Evolutionary conservation across 2,888 invertebrate species (phyloP).

Genomic region (Adineta ricciae): DNA sequence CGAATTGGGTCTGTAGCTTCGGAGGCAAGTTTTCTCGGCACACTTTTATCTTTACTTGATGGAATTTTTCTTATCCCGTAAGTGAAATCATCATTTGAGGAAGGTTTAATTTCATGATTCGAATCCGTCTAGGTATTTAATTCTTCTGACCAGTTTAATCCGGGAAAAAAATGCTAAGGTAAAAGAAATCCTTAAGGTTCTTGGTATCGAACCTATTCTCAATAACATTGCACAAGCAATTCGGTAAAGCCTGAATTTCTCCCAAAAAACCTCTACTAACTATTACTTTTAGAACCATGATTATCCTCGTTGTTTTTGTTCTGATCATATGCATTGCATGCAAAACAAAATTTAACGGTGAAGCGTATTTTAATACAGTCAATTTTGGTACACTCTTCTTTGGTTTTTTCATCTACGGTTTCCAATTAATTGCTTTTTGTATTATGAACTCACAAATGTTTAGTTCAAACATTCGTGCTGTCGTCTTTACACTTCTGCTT

Average conservation of each 20-base stretch:
- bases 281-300: background rate
- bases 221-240: too few relatives aligned
- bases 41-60: background rate
- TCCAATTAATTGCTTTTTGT: background rate
- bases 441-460: background rate
- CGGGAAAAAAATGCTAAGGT: too few relatives aligned
- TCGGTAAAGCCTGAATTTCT: too few relatives aligned
- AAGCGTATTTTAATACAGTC: background rate
- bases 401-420: background rate
- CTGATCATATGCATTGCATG: background rate
- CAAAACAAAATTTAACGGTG: background rate
- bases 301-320: background rate
- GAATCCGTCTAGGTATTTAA: too few relatives aligned
- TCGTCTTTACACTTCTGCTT: background rate
- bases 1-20: background rate
- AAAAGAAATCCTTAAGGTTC: too few relatives aligned
- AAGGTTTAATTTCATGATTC: too few relatives aligned
- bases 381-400: background rate
- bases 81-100: background rate
- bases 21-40: background rate
- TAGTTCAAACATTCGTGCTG: background rate
- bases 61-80: background rate
- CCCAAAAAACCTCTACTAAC: too few relatives aligned
- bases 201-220: too few relatives aligned
- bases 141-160: too few relatives aligned